These are phyloP conservation scores for Ammodytes marinus DNA, from an alignment of 2,113 vertebrate genomes.

Conservation along the genomic window DNA sequence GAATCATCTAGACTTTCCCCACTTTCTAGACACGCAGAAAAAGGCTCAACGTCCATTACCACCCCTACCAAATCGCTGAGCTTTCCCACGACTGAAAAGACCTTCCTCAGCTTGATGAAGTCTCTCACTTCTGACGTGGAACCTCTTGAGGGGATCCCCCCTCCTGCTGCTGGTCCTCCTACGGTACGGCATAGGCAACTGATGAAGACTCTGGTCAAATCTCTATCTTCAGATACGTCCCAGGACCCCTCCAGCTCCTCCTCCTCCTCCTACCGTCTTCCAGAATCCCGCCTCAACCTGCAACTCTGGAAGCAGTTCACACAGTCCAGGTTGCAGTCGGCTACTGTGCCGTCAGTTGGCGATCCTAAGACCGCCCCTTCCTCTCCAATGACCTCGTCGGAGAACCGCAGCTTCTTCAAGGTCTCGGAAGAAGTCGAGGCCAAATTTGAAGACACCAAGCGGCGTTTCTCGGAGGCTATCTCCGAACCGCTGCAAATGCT, in stretches of 20 bases:
- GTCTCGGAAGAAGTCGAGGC: slow-evolving; percentile 93
- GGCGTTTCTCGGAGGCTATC: slow-evolving; percentile 96
- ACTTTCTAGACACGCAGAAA: slow-evolving; percentile 80
- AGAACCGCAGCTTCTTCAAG: slow-evolving; percentile 96
- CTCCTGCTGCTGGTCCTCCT: slow-evolving; percentile 78
- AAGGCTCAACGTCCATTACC: slow-evolving; percentile 80
- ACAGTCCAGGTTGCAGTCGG: slow-evolving; percentile 86
- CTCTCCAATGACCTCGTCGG: slow-evolving; percentile 92
- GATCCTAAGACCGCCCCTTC: slow-evolving; percentile 97
- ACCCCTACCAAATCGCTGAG: slow-evolving; percentile 89
- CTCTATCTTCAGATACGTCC: slow-evolving; percentile 94
- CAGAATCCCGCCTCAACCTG: slow-evolving; percentile 94
- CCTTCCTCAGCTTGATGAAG: slow-evolving; percentile 91
- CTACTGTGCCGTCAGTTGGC: slow-evolving; percentile 66
- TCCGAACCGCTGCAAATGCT: slow-evolving; percentile 95
- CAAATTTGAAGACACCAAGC: slow-evolving; percentile 95
- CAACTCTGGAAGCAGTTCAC: slow-evolving; percentile 98
- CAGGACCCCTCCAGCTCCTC: slow-evolving; percentile 81
- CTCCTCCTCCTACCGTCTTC: slow-evolving; percentile 79
- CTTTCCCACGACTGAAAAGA: slow-evolving; percentile 86
- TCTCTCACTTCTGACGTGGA: slow-evolving; percentile 93
- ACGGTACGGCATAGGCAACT: slow-evolving; percentile 89
- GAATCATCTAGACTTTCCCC: slow-evolving; percentile 75
- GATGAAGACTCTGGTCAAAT: slow-evolving; percentile 97
- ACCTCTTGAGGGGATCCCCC: slow-evolving; percentile 85